These are phyloP conservation scores for Drosophila subsilvestris DNA, from an alignment of 2,888 invertebrate genomes.

Conservation along the genomic window DNA sequence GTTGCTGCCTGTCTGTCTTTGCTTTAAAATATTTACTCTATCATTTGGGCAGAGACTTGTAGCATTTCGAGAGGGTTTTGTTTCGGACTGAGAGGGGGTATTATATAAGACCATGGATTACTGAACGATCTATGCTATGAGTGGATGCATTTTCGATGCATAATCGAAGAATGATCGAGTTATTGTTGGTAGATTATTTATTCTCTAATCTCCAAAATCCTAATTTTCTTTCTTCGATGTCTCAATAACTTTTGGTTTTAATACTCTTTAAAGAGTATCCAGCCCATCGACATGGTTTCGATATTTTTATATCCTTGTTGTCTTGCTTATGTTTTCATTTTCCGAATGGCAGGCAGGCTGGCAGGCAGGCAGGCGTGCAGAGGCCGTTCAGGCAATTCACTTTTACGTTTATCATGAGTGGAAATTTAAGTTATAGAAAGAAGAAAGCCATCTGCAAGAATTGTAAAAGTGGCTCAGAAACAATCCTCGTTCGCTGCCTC, in stretches of 20 bases:
- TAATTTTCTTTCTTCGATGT: too few species aligned
- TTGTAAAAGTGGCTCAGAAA: slow-evolving; percentile 55
- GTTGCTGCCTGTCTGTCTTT: slow-evolving; percentile 25
- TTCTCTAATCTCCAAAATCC: too few species aligned
- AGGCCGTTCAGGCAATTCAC: slow-evolving; percentile 64
- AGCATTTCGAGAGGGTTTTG: neutral
- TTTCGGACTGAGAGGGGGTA: neutral
- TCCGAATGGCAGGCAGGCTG: slow-evolving; percentile 30
- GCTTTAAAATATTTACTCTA: slow-evolving; percentile 3
- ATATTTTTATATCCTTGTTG: slow-evolving; percentile 14
- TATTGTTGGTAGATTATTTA: too few species aligned
- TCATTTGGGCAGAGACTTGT: neutral
- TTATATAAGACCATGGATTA: neutral
- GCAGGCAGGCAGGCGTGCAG: slow-evolving; percentile 29
- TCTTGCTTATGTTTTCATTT: slow-evolving; percentile 23
- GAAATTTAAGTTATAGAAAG: slow-evolving; percentile 60
- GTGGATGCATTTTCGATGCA: too few species aligned
- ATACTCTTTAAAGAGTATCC: slow-evolving; percentile 12
- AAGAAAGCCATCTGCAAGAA: slow-evolving; percentile 55
- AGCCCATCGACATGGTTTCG: neutral
- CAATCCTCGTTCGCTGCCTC: slow-evolving; percentile 8
- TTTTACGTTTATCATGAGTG: slow-evolving; percentile 70
- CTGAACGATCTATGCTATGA: too few species aligned
- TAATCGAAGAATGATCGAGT: too few species aligned
- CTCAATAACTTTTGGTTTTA: neutral